These are phyloP conservation scores for Stercorarius parasiticus DNA, from an alignment of 2,113 vertebrate species.

Conservation along the genomic window DNA sequence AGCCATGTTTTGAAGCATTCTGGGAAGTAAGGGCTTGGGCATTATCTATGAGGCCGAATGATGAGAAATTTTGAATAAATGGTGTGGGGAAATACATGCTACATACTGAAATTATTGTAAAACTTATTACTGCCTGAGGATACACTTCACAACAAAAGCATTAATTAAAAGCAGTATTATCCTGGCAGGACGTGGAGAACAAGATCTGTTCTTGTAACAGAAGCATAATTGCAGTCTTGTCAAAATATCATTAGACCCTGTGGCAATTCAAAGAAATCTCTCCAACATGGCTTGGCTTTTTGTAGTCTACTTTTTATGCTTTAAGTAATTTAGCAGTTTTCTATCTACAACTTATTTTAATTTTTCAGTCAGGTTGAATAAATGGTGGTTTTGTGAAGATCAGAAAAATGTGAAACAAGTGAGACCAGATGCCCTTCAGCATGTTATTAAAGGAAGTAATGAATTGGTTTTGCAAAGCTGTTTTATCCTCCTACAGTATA, in stretches of 20 bases:
- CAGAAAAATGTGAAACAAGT: not conserved
- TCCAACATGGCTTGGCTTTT: not conserved
- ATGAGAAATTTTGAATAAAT: slow-evolving; percentile 39
- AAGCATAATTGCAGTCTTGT: slow-evolving; percentile 52
- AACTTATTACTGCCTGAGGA: slow-evolving; percentile 36
- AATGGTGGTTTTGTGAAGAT: not conserved
- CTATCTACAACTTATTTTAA: not conserved
- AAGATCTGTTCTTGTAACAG: slow-evolving; percentile 53
- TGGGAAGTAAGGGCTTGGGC: not conserved
- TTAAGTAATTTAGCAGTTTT: not conserved
- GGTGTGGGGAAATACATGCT: slow-evolving; percentile 1
- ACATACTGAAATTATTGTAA: slow-evolving; percentile 54
- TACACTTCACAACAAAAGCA: slow-evolving; percentile 47
- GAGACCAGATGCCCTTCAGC: not conserved
- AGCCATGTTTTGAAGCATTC: slow-evolving; percentile 2
- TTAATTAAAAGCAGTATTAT: slow-evolving; percentile 59
- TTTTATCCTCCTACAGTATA: not conserved
- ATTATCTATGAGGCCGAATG: not conserved
- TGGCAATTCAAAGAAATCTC: not conserved
- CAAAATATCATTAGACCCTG: slow-evolving; percentile 55
- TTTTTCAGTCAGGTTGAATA: not conserved
- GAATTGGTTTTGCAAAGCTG: not conserved
- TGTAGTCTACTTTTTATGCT: not conserved
- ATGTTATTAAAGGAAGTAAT: not conserved
- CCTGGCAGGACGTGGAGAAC: slow-evolving; percentile 8